Conservation (phyloP, 2,113 vertebrate species). For the Stercorarius parasiticus region DNA sequence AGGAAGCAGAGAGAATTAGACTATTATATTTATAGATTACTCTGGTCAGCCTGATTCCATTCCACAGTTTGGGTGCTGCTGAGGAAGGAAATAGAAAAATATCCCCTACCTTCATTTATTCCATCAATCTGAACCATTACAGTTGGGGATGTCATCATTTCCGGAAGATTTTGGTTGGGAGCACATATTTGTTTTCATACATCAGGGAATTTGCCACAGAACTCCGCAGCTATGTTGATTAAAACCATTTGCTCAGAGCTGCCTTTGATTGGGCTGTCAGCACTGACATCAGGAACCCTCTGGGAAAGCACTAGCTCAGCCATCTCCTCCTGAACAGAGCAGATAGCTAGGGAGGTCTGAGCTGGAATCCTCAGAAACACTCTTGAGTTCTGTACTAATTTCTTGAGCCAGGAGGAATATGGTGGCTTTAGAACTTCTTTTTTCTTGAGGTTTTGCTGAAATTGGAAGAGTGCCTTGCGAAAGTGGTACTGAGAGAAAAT, state of each 20-base stretch:
- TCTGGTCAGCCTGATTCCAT: not conserved
- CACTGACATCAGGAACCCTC: conserved; percentile 66
- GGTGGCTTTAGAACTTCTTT: not conserved
- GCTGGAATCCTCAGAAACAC: conserved; percentile 63
- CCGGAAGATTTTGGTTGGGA: not conserved
- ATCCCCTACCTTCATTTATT: not conserved
- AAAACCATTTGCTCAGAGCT: conserved; percentile 71
- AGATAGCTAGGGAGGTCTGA: conserved; percentile 42
- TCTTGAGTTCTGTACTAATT: conserved; percentile 58
- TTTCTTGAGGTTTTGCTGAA: conserved; percentile 55
- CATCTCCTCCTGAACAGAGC: conserved; percentile 58
- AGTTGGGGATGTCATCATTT: not conserved
- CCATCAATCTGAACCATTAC: not conserved
- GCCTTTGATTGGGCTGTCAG: conserved; percentile 44
- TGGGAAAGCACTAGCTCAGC: conserved; percentile 58
- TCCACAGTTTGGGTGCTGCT: not conserved
- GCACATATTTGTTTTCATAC: not conserved
- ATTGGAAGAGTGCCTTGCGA: conserved; percentile 56
- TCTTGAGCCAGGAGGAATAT: not conserved
- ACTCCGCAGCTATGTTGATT: conserved; percentile 57
- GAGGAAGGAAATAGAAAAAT: not conserved
- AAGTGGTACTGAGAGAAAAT: conserved; percentile 70
- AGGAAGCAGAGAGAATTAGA: not conserved
- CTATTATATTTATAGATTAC: not conserved
- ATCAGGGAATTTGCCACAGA: conserved; percentile 5